phyloP scores from a whole-genome alignment of 2,797 vertebrate species.

The Coranthus polyacanthus region DNA sequence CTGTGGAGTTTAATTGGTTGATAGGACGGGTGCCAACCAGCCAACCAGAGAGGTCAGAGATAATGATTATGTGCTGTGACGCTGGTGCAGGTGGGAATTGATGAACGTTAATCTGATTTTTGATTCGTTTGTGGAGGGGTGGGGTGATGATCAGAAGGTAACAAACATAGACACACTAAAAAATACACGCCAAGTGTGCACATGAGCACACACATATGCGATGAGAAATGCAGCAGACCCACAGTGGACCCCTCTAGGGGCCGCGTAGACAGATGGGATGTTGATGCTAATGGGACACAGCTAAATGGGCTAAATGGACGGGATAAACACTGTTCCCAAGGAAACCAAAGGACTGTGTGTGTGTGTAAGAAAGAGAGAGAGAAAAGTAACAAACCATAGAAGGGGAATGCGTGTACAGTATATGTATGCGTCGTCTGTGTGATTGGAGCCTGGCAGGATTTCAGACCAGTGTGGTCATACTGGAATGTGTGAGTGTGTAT shows the following conservation, averaged over 20 bases:
- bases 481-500: slow-evolving; percentile 19
- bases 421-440: slow-evolving; percentile 22
- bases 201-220: slow-evolving; percentile 6
- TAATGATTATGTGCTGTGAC: slow-evolving; percentile 32
- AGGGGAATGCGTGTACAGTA: not conserved
- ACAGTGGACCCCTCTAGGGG: slow-evolving; percentile 51
- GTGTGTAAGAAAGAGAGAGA: not conserved
- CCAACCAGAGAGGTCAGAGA: slow-evolving; percentile 63
- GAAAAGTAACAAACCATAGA: not conserved
- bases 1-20: slow-evolving; percentile 59
- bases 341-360: slow-evolving; percentile 48
- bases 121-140: slow-evolving; percentile 57
- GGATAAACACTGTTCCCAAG: slow-evolving; percentile 69
- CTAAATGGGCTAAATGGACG: slow-evolving; percentile 75
- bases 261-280: slow-evolving; percentile 75
- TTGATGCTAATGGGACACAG: slow-evolving; percentile 73
- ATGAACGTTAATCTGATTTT: slow-evolving; percentile 68
- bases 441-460: slow-evolving; percentile 11
- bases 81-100: slow-evolving; percentile 64
- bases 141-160: slow-evolving; percentile 8
- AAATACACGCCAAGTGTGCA: not conserved
- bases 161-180: slow-evolving; percentile 6
- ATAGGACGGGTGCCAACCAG: slow-evolving; percentile 40
- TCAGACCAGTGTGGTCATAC: slow-evolving; percentile 15
- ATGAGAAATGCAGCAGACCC: slow-evolving; percentile 13